A percentile compares a stretch with the other conserved stretches of the same genome.
Evolutionary conservation across 2,797 vertebrate species (phyloP).

Genomic region (Petrocephalus schoutedeni): DNA sequence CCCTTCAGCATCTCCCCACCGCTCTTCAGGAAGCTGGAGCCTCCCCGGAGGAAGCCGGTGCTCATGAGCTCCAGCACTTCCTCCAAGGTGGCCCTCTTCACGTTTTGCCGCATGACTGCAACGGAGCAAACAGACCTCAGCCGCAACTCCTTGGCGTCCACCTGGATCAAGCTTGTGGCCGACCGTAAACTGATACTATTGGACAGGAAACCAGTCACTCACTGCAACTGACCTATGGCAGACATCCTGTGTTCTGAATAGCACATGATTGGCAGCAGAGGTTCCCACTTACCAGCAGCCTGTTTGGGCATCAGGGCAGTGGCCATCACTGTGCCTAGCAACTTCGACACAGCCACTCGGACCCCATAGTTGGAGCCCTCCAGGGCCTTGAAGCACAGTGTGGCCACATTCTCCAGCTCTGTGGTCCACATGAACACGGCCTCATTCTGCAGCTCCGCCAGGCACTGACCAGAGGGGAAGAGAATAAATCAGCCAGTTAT

Average conservation of each 20-base stretch:
- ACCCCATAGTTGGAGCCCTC: constrained; percentile 97
- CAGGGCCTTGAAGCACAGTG: constrained; percentile 89
- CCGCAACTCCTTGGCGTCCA: neutral
- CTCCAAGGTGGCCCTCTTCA: constrained; percentile 89
- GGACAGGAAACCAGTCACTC: neutral
- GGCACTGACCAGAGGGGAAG: constrained; percentile 62
- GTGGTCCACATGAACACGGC: constrained; percentile 99
- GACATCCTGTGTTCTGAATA: neutral
- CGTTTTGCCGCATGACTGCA: constrained; percentile 96
- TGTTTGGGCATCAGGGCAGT: constrained; percentile 95
- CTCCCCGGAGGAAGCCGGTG: constrained; percentile 91
- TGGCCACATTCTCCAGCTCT: constrained; percentile 92
- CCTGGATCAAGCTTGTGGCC: neutral
- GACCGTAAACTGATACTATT: neutral
- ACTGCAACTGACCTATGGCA: neutral
- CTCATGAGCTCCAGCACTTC: constrained; percentile 96
- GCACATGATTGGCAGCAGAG: neutral
- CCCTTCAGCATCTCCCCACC: constrained; percentile 98
- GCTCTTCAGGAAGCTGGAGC: constrained; percentile 93
- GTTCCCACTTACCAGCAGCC: constrained; percentile 73
- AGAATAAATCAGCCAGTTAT: neutral
- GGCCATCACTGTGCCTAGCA: constrained; percentile 93
- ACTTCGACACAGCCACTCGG: constrained; percentile 88
- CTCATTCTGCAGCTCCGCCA: constrained; percentile 94
- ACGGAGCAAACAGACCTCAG: neutral